phyloP scores from a whole-genome alignment of 1,140 invertebrate species.

The Gyrodactylus bullatarudis region DNA sequence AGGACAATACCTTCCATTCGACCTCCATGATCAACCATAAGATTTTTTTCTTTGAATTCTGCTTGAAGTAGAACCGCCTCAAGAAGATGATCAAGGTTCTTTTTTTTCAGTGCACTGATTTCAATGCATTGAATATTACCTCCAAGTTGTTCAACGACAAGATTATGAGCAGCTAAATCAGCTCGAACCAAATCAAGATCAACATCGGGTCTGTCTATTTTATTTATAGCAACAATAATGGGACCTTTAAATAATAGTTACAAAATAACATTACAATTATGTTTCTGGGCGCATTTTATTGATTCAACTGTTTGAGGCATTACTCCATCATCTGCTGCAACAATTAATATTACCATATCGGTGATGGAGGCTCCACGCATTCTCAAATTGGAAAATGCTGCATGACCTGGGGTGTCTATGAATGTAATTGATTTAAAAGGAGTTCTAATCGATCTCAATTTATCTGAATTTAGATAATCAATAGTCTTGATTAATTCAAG shows the following conservation, averaged over 20 bases:
- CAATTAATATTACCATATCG: slow-evolving; percentile 73
- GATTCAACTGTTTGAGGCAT: slow-evolving; percentile 64
- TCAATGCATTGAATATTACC: slow-evolving; percentile 63
- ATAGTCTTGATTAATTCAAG: slow-evolving; percentile 16
- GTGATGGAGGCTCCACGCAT: slow-evolving; percentile 56
- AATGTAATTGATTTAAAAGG: slow-evolving; percentile 47
- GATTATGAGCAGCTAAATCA: slow-evolving; percentile 34
- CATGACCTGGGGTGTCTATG: slow-evolving; percentile 95
- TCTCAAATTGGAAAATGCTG: slow-evolving; percentile 64
- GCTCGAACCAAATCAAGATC: slow-evolving; percentile 36
- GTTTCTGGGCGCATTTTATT: slow-evolving; percentile 21
- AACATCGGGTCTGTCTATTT: slow-evolving; percentile 25
- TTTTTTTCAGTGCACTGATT: slow-evolving; percentile 42
- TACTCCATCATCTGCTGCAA: slow-evolving; percentile 89
- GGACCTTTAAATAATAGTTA: no score
- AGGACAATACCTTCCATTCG: background rate
- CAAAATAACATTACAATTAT: slow-evolving; percentile 37
- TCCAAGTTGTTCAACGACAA: slow-evolving; percentile 50
- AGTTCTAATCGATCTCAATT: slow-evolving; percentile 8
- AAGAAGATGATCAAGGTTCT: background rate
- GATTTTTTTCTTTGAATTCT: background rate
- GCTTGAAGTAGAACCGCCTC: background rate
- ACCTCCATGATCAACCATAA: background rate
- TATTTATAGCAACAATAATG: background rate
- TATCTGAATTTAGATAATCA: slow-evolving; percentile 10